Conservation (phyloP, 2,797 vertebrate species). For the Lophotriccus pileatus region DNA sequence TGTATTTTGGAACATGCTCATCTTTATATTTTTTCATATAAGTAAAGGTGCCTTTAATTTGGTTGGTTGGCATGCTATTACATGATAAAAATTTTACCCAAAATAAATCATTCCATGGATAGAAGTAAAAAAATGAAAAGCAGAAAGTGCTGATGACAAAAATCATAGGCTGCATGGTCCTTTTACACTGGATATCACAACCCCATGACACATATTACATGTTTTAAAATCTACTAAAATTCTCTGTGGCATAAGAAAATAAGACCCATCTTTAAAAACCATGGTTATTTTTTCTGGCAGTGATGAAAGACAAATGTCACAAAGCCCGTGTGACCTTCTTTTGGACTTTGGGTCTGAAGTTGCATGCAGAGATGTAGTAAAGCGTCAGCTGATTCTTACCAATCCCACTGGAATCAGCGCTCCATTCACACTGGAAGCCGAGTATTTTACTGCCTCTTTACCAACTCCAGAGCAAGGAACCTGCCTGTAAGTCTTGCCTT, state of each 20-base stretch:
- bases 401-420: conserved; percentile 83
- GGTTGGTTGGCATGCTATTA: not conserved
- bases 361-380: conserved; percentile 70
- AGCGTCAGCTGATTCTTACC: conserved; percentile 80
- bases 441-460: conserved; percentile 79
- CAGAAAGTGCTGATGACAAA: not conserved
- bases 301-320: not conserved
- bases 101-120: not conserved
- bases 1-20: not conserved
- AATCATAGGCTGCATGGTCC: not conserved
- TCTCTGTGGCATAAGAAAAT: not conserved
- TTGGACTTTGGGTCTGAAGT: conserved; percentile 85
- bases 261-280: not conserved
- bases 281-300: conserved; percentile 43
- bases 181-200: not conserved
- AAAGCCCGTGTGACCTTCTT: conserved; percentile 5
- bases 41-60: not conserved
- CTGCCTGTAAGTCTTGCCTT: conserved; percentile 50
- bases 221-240: not conserved
- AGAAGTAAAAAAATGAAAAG: not conserved
- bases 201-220: not conserved
- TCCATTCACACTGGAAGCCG: conserved; percentile 77
- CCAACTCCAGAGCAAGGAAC: not conserved
- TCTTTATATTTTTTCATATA: not conserved
- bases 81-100: not conserved